Evolutionary conservation across 2,113 vertebrate species (phyloP).

Genomic region (Thunnus maccoyii): DNA sequence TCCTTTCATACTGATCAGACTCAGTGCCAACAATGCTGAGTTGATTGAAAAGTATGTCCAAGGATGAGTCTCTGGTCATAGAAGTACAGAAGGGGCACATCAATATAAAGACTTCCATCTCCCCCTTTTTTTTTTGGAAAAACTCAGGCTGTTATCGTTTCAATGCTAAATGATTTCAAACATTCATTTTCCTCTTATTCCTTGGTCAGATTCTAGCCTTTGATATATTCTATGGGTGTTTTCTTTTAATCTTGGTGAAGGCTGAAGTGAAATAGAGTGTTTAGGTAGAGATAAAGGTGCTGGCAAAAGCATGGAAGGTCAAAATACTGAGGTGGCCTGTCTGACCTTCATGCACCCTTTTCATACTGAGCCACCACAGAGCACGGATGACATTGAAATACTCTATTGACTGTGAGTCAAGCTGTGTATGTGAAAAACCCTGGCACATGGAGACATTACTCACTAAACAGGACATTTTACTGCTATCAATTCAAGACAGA

Average conservation of each 20-base stretch:
- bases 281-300: constrained; percentile 68
- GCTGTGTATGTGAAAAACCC: constrained; percentile 79
- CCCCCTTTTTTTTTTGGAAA: constrained; percentile 28
- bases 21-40: constrained; percentile 23
- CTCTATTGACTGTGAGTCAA: constrained; percentile 78
- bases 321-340: constrained; percentile 72
- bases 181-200: constrained; percentile 57
- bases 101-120: constrained; percentile 58
- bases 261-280: constrained; percentile 61
- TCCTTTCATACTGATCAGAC: constrained; percentile 49
- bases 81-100: constrained; percentile 60
- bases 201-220: constrained; percentile 58
- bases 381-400: constrained; percentile 79
- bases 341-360: constrained; percentile 77
- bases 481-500: constrained; percentile 60
- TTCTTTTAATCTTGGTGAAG: constrained; percentile 64
- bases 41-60: constrained; percentile 69
- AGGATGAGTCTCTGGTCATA: constrained; percentile 59
- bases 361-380: constrained; percentile 70
- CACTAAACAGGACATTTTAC: constrained; percentile 78
- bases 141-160: constrained; percentile 67
- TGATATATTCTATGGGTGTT: constrained; percentile 69
- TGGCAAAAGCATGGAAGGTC: constrained; percentile 71
- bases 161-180: constrained; percentile 74
- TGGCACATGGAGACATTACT: constrained; percentile 71